These are phyloP conservation scores for Nettapus auritus DNA, from an alignment of 2,113 vertebrate species.

Conservation along the genomic window DNA sequence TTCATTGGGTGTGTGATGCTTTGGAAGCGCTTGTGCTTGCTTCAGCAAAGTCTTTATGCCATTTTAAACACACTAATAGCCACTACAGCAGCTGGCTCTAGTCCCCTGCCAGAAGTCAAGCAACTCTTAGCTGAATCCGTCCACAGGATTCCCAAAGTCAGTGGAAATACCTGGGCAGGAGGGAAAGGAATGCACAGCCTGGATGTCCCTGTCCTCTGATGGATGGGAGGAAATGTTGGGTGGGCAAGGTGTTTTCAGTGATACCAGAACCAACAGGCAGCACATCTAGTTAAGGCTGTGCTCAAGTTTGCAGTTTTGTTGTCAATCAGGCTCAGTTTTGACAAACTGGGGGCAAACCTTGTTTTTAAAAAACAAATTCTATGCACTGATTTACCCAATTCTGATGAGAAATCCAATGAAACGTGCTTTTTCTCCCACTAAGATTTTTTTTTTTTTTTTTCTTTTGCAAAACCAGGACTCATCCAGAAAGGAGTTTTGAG, in stretches of 20 bases:
- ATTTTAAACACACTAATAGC: background rate
- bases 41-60: conserved; percentile 1
- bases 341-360: accelerated
- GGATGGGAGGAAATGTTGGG: background rate
- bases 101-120: background rate
- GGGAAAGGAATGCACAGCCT: background rate
- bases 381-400: background rate
- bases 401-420: background rate
- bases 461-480: background rate
- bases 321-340: background rate
- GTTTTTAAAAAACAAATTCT: background rate
- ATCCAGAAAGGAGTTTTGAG: background rate
- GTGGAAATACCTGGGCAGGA: background rate
- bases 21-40: background rate
- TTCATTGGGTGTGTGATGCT: background rate
- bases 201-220: accelerated
- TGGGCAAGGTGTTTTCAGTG: background rate
- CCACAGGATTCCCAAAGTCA: background rate
- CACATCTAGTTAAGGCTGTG: background rate
- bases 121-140: background rate
- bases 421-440: background rate
- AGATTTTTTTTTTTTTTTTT: background rate
- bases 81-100: background rate
- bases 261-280: background rate
- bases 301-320: accelerated